A percentile compares a stretch with the other conserved stretches of the same genome.
Conservation (phyloP, 2,888 invertebrate species). For the Charanyca ferruginea region DNA sequence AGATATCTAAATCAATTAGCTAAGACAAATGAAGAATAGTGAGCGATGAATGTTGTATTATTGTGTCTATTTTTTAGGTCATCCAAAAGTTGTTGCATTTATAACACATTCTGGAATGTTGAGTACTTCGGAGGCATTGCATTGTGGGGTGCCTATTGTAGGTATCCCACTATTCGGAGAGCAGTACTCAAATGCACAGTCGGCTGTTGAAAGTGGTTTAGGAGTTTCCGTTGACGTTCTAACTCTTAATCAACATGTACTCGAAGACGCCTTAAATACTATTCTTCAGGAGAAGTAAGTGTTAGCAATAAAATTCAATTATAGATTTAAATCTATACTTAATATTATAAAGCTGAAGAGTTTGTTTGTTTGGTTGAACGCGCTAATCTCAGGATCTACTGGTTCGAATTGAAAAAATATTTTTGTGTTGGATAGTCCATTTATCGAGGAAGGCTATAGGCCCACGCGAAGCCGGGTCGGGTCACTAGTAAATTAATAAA, state of each 20-base stretch:
- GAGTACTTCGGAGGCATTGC: constrained; percentile 88
- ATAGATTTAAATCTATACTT: no score
- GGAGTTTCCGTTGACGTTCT: constrained; percentile 80
- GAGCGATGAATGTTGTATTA: no score
- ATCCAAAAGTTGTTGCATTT: constrained; percentile 88
- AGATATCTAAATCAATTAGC: not conserved
- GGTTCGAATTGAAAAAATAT: no score
- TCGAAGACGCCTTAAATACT: constrained; percentile 54
- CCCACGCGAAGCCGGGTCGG: no score
- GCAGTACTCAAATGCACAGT: constrained; percentile 86
- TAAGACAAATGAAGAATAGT: not conserved
- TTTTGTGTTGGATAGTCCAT: no score
- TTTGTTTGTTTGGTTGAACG: no score
- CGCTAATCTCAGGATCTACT: no score
- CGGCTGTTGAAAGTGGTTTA: constrained; percentile 82
- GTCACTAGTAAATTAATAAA: no score
- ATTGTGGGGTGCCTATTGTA: constrained; percentile 80
- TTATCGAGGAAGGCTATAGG: no score
- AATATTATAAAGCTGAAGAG: no score
- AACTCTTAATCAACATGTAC: constrained; percentile 43
- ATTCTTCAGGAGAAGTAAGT: constrained; percentile 64
- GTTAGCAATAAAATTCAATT: not conserved
- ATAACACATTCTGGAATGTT: constrained; percentile 89
- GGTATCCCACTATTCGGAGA: constrained; percentile 90
- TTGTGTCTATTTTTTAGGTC: constrained; percentile 75